phyloP scores from a whole-genome alignment of 92 coral and sea anemone genomes.

The Blastomussa wellsi region DNA sequence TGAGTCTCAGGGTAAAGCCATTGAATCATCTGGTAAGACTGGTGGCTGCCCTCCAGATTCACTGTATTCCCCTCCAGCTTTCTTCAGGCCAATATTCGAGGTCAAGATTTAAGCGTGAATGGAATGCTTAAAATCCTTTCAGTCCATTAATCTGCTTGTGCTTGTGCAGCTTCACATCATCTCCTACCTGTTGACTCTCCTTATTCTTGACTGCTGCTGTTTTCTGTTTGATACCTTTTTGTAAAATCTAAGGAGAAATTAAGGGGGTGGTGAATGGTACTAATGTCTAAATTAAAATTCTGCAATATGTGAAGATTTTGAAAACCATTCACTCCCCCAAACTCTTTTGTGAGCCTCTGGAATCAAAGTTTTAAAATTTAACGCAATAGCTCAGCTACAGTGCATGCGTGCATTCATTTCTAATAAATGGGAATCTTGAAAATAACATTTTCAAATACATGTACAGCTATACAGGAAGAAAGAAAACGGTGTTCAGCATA shows the following conservation, averaged over 20 bases:
- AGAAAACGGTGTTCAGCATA: neutral
- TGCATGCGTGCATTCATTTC: neutral
- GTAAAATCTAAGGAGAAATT: neutral
- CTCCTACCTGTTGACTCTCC: neutral
- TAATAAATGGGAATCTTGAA: neutral
- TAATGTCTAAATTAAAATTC: neutral
- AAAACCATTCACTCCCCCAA: neutral
- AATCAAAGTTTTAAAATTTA: neutral
- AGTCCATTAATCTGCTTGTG: neutral
- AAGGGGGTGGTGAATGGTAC: too few species aligned
- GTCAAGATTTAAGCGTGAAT: constrained; percentile 72
- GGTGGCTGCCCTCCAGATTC: constrained; percentile 41
- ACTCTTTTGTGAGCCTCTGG: neutral
- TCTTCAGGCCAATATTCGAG: constrained; percentile 93
- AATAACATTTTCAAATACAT: neutral
- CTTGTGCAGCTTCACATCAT: neutral
- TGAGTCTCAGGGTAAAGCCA: neutral
- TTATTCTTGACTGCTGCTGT: too few species aligned
- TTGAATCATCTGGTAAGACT: constrained; percentile 24
- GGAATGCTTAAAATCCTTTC: neutral
- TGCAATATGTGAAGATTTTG: neutral
- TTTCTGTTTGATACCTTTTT: too few species aligned
- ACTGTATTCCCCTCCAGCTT: constrained; percentile 66
- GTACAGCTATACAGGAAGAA: neutral
- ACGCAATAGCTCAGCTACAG: neutral